A percentile compares a stretch with the other conserved stretches of the same genome.
Evolutionary conservation across 2,797 vertebrate genomes (phyloP).

Genomic region (Nannoperca obscura): DNA sequence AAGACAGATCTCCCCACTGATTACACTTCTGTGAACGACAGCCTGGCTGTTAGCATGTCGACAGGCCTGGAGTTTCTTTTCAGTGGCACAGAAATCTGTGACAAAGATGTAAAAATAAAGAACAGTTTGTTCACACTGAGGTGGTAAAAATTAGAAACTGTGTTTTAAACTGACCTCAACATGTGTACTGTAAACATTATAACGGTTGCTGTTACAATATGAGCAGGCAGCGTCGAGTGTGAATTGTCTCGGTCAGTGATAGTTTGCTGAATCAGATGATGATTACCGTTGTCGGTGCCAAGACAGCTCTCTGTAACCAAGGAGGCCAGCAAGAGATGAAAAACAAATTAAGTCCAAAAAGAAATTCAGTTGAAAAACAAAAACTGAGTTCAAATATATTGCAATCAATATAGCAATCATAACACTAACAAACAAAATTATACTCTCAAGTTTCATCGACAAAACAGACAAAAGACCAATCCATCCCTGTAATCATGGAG

Average conservation of each 20-base stretch:
- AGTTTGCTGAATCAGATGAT: conserved; percentile 18
- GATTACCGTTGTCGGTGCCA: conserved; percentile 9
- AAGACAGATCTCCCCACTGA: conserved; percentile 59
- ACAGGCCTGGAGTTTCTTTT: conserved; percentile 28
- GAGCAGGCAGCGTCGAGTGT: background rate
- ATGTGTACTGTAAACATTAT: background rate
- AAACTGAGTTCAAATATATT: background rate
- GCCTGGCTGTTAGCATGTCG: conserved; percentile 36
- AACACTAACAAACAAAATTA: conserved; percentile 3
- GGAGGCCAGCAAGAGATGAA: conserved; percentile 1
- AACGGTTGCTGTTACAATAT: background rate
- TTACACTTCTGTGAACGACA: conserved; percentile 51
- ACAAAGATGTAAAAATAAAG: conserved; percentile 11
- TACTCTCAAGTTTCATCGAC: background rate
- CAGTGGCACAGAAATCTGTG: conserved; percentile 16
- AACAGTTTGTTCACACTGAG: conserved; percentile 7
- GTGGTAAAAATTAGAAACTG: background rate
- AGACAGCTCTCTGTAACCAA: conserved; percentile 6
- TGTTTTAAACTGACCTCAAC: conserved; percentile 4
- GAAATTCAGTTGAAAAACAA: conserved; percentile 20
- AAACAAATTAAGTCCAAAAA: conserved; percentile 27
- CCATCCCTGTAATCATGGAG: background rate
- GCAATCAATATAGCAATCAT: conserved; percentile 15
- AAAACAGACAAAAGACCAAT: background rate
- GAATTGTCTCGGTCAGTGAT: conserved; percentile 12